Evolutionary conservation across 2,888 invertebrate species (phyloP).

Genomic region (Rhopalosiphum nymphaeae): DNA sequence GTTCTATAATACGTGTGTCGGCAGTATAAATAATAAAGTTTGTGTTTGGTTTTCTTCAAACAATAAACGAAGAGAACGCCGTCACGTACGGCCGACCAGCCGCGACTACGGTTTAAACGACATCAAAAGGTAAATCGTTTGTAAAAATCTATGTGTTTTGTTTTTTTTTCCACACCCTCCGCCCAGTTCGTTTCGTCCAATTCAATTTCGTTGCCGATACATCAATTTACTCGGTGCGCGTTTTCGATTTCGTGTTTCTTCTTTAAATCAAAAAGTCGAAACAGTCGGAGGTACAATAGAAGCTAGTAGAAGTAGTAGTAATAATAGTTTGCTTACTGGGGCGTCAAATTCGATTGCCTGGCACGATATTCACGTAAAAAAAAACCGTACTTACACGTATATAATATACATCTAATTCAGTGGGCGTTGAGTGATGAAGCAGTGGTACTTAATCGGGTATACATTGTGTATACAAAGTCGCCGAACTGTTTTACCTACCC

Average conservation of each 20-base stretch:
- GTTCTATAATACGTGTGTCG: neutral
- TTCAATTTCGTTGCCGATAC: constrained; percentile 48
- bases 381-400: neutral
- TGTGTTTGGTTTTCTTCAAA: constrained; percentile 10
- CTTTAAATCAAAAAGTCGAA: neutral
- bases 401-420: neutral
- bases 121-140: constrained; percentile 15
- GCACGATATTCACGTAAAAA: neutral
- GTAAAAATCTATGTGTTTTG: constrained; percentile 11
- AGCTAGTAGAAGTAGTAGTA: neutral
- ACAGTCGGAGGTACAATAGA: neutral
- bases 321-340: constrained; percentile 27
- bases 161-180: neutral
- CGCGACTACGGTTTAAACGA: neutral
- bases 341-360: constrained; percentile 50
- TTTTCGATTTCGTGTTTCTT: constrained; percentile 44
- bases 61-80: neutral
- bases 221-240: constrained; percentile 35
- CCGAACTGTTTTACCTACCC: neutral
- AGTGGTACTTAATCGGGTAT: neutral
- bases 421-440: neutral
- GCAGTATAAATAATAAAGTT: neutral
- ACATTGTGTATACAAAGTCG: neutral
- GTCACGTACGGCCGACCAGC: neutral
- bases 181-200: neutral